phyloP scores from a whole-genome alignment of 2,888 invertebrate species.

The Brachypalpus laphriformis region DNA sequence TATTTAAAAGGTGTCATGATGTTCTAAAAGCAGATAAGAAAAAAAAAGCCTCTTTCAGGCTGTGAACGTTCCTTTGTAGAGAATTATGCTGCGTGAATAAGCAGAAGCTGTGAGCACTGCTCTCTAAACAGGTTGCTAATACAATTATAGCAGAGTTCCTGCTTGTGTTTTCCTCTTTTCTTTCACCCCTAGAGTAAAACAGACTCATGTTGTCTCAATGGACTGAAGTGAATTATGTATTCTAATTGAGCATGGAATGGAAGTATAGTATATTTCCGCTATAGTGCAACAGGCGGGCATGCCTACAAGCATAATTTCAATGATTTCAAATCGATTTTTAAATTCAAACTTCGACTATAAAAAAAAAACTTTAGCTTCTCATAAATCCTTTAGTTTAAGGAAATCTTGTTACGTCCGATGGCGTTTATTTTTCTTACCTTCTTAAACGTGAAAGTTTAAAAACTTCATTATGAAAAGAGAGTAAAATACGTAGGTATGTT shows the following conservation, averaged over 20 bases:
- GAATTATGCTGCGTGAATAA: constrained; percentile 62
- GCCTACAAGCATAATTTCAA: not conserved
- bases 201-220: not conserved
- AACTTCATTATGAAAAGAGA: not conserved
- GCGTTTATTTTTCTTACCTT: too few species aligned
- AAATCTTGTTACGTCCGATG: too few species aligned
- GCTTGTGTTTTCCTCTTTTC: not conserved
- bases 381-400: not conserved
- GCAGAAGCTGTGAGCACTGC: constrained; percentile 31
- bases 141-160: constrained; percentile 37
- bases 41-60: constrained; percentile 1
- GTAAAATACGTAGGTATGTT: too few species aligned
- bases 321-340: not conserved
- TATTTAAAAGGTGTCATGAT: constrained; percentile 43
- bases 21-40: constrained; percentile 20
- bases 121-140: constrained; percentile 58
- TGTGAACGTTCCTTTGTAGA: constrained; percentile 15
- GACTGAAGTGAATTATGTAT: constrained; percentile 5
- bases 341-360: not conserved
- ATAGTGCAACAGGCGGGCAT: constrained; percentile 10
- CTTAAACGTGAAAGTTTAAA: not conserved
- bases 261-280: not conserved
- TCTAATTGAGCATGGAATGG: constrained; percentile 17
- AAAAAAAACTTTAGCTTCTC: not conserved
- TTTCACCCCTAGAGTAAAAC: not conserved